These are phyloP conservation scores for Acrocephalus arundinaceus DNA, from an alignment of 2,113 vertebrate species.

Conservation along the genomic window DNA sequence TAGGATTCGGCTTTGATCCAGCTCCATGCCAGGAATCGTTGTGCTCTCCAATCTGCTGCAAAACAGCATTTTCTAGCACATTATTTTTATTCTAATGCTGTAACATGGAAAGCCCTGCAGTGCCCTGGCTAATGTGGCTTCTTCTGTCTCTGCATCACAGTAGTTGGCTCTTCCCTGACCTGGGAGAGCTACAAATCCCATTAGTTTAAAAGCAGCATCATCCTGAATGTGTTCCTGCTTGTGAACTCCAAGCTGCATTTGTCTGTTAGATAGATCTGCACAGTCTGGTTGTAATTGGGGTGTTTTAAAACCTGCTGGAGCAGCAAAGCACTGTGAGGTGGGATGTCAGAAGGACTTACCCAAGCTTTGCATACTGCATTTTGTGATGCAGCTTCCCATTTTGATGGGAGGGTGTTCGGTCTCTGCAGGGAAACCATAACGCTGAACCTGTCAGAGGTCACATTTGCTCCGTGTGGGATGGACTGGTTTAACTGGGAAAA, in stretches of 20 bases:
- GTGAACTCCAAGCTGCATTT: background rate
- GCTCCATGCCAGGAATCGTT: background rate
- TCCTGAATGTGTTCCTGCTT: background rate
- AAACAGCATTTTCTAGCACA: background rate
- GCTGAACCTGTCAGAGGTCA: background rate
- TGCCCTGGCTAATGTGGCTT: background rate
- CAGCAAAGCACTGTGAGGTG: background rate
- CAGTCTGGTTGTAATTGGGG: background rate
- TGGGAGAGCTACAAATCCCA: background rate
- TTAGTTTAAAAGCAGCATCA: background rate
- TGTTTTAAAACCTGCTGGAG: conserved; percentile 7
- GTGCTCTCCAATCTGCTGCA: background rate
- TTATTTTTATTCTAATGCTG: conserved; percentile 2
- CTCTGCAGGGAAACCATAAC: accelerated
- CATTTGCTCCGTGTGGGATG: background rate
- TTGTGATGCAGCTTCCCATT: background rate
- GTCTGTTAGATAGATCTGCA: background rate
- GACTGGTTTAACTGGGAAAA: background rate
- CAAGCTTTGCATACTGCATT: background rate
- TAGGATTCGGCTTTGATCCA: background rate
- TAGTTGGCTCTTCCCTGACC: background rate
- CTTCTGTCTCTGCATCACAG: background rate
- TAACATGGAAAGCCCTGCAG: background rate
- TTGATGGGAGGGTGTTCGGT: accelerated
- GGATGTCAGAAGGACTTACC: background rate